Percentiles rank a stretch among this genome's conserved stretches.
These are phyloP conservation scores for Tanytarsus gracilentus DNA, from an alignment of 2,888 invertebrate genomes.

Conservation along the genomic window DNA sequence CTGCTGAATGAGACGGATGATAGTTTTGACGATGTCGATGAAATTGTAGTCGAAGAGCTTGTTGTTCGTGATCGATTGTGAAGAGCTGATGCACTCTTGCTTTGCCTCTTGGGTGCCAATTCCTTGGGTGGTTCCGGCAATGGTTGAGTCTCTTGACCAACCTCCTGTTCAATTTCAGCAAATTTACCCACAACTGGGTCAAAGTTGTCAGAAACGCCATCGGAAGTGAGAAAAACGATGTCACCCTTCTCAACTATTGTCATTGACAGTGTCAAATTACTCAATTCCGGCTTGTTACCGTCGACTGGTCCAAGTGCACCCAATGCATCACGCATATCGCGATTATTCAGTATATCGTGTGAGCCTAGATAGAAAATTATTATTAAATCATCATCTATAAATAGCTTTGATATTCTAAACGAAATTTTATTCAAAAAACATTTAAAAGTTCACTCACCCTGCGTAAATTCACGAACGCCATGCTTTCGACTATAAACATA, in stretches of 20 bases:
- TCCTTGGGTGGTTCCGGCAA: conserved; percentile 32
- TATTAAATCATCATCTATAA: conserved; percentile 7
- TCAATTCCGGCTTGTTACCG: conserved; percentile 73
- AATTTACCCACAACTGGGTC: conserved; percentile 87
- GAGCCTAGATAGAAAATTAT: conserved; percentile 48
- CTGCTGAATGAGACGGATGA: conserved; percentile 13
- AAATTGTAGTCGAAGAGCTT: conserved; percentile 22
- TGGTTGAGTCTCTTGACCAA: conserved; percentile 30
- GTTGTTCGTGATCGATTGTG: conserved; percentile 36
- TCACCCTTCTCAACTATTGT: conserved; percentile 71
- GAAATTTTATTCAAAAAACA: background rate
- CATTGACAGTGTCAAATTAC: conserved; percentile 77
- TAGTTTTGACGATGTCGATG: background rate
- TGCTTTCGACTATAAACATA: conserved; percentile 66
- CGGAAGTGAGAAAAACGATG: conserved; percentile 79
- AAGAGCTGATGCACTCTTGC: conserved; percentile 41
- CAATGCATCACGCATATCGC: conserved; percentile 81
- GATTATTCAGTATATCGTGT: conserved; percentile 60
- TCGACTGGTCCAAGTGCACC: conserved; percentile 83
- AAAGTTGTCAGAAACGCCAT: conserved; percentile 83
- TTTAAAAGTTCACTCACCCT: conserved; percentile 43
- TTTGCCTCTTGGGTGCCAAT: conserved; percentile 40
- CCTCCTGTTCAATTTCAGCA: conserved; percentile 47
- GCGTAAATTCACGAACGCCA: conserved; percentile 77
- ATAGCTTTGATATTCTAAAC: background rate